Evolutionary conservation across 2,113 vertebrate genomes (phyloP).

Genomic region (Eudyptes chrysolophus): DNA sequence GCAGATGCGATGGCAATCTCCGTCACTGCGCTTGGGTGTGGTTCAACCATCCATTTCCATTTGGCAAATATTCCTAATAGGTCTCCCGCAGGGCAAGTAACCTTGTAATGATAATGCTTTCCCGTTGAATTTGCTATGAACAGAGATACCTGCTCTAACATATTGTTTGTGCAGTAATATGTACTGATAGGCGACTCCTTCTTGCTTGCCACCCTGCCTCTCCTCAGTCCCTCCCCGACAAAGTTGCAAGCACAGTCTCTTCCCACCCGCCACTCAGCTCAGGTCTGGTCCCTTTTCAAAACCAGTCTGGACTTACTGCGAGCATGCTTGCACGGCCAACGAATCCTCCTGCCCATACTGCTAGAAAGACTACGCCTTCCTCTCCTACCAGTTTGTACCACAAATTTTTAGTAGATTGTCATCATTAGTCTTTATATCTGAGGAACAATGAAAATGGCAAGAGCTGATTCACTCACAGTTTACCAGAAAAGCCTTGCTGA

Average conservation of each 20-base stretch:
- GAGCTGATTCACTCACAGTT: not conserved
- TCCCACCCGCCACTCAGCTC: too few relatives aligned
- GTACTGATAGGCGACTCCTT: not conserved
- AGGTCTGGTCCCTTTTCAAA: not conserved
- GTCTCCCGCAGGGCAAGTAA: not conserved
- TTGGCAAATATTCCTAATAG: slow-evolving; percentile 39
- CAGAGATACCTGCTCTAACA: not conserved
- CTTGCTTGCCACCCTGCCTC: not conserved
- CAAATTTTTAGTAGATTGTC: not conserved
- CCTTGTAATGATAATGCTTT: slow-evolving; percentile 3
- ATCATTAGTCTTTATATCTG: not conserved
- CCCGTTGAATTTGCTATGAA: not conserved
- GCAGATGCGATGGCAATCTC: not conserved
- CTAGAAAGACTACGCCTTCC: not conserved
- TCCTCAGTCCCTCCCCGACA: not conserved
- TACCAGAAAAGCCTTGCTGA: not conserved
- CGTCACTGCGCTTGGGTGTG: not conserved
- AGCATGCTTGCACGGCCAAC: too few relatives aligned
- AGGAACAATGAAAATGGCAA: not conserved
- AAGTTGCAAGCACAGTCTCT: not conserved
- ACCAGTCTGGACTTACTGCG: not conserved
- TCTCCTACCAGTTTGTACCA: not conserved
- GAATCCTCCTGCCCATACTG: rapidly evolving
- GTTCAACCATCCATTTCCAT: slow-evolving; percentile 43
- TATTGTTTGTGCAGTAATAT: not conserved